phyloP scores from a whole-genome alignment of 2,888 invertebrate genomes.

The Phrixothrix hirtus region DNA sequence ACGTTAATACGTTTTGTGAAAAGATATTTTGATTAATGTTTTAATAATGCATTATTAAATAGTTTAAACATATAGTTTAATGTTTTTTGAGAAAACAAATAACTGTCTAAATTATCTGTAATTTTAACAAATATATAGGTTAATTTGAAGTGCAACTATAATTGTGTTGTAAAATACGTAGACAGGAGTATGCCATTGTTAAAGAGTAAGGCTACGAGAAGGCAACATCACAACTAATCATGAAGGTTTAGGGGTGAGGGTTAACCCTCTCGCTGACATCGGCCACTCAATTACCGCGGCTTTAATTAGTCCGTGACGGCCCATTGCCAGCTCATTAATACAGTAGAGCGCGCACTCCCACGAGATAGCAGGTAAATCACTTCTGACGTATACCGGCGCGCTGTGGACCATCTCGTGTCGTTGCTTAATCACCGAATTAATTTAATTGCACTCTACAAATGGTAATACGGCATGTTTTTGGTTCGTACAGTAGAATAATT shows the following conservation, averaged over 20 bases:
- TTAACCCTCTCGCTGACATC: constrained; percentile 54
- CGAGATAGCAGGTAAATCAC: constrained; percentile 54
- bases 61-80: no score
- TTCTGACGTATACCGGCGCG: constrained; percentile 43
- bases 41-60: no score
- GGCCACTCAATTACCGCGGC: constrained; percentile 56
- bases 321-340: constrained; percentile 56
- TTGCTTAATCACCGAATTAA: constrained; percentile 52
- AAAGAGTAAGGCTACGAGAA: constrained; percentile 20
- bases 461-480: constrained; percentile 44
- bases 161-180: no score
- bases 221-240: constrained; percentile 46
- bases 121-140: no score
- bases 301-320: constrained; percentile 56
- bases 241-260: constrained; percentile 48
- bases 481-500: constrained; percentile 35
- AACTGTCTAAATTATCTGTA: no score
- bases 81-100: no score
- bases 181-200: constrained; percentile 16
- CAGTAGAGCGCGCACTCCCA: constrained; percentile 45
- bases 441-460: constrained; percentile 49
- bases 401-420: constrained; percentile 45
- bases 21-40: no score
- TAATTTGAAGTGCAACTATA: no score
- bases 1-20: no score